Base-by-base conservation (phyloP, 2,888 invertebrate species). In the Cetonia aurata region DNA sequence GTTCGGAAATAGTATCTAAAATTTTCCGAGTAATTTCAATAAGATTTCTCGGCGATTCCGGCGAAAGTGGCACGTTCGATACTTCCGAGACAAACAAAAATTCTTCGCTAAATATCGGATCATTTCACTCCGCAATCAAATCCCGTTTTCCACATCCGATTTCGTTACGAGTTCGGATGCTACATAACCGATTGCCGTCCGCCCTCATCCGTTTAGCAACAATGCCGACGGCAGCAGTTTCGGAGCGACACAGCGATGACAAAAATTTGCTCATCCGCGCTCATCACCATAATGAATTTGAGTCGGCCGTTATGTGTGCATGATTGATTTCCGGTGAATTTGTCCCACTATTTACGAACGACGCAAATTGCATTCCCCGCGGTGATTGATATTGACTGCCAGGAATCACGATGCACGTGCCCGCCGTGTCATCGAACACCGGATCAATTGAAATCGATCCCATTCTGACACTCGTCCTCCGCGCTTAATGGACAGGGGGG, bases 261-360 rank as follows among this genome's bases (percentile, higher is more conserved):
- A 62, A 62, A 62, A 62, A 62, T 59, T 25, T 6, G 19, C 44
- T 31, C 13, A 53, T 25, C 25, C 53, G 25, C 13, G n/a, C 62
- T 50, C 48, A 62, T 62, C 62, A 62, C 62, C 48, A 62, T 62
- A 62, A 62, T 62, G 62, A 62, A 62, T 62, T 48, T 33, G 13
- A 31, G 48, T 31, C 48, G 48, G 31, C 31, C 17, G 62, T 62
- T 50, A 62, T 62, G 33, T 62, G 62, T 62, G 48, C 62, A 62
- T 62, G 62, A 62, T 62, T 62, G 48, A 62, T 62, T 62, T 62
- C 62, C 48, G 62, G 62, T 15, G 48, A 62, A 62, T 62, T 62
- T 62, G 48, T 62, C 62, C 62, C 42, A 62, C 33, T 62, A 62
- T 62, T 62, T 62, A 62, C 62, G 62, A 33, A 48, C 48, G 62